Evolutionary conservation across 2,113 vertebrate species (phyloP).

Genomic region (Murina feae): DNA sequence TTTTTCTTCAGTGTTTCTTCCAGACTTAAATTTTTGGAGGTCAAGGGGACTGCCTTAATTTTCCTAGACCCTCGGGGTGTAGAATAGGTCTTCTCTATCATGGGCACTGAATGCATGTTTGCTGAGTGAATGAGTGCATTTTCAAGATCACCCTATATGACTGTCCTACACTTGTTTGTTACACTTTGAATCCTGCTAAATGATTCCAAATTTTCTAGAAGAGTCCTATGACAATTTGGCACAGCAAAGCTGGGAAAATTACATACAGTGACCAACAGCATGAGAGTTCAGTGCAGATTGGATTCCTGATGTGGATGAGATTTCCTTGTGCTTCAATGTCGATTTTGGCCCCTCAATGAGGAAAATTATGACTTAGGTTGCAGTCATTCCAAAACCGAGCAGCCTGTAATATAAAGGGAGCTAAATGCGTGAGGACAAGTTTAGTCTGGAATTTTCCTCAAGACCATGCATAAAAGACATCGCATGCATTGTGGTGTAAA

Average conservation of each 20-base stretch:
- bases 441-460: neutral
- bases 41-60: neutral
- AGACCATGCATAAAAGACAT: neutral
- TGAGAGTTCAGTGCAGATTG: neutral
- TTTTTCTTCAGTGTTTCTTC: neutral
- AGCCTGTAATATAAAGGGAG: neutral
- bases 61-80: neutral
- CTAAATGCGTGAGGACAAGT: neutral
- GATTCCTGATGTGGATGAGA: neutral
- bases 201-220: neutral
- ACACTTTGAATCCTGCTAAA: neutral
- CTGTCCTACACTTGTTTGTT: neutral
- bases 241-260: neutral
- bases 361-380: neutral
- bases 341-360: neutral
- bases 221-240: neutral
- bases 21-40: neutral
- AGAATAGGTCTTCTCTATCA: neutral
- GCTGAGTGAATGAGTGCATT: neutral
- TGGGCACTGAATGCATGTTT: neutral
- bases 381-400: neutral
- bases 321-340: neutral
- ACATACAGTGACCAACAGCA: neutral
- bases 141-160: neutral
- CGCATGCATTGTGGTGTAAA: neutral